phyloP scores from a whole-genome alignment of 1,140 invertebrate genomes.

The Saccostrea glomerata region DNA sequence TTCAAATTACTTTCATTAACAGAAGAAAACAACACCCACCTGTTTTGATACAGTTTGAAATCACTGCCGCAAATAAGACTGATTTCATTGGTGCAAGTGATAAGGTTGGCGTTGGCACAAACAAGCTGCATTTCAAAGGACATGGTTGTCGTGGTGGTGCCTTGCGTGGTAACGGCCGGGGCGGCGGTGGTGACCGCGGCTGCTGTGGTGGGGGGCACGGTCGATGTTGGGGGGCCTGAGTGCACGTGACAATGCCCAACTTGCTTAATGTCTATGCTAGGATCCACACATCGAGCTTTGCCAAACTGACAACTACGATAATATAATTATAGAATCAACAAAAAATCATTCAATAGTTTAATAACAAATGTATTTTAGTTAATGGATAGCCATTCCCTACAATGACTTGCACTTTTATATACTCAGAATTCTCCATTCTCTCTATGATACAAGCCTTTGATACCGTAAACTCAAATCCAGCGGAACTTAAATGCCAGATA shows the following conservation, averaged over 20 bases:
- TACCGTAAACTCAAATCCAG: too few species aligned
- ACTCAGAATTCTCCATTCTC: too few species aligned
- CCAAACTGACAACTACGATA: constrained; percentile 14
- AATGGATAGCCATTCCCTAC: too few species aligned
- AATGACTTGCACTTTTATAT: too few species aligned
- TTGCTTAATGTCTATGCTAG: not conserved
- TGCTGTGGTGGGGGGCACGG: not conserved
- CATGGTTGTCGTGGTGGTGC: not conserved
- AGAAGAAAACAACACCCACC: not conserved
- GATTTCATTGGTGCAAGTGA: constrained; percentile 3
- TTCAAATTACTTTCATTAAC: too few species aligned
- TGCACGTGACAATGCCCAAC: not conserved
- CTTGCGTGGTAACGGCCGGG: not conserved
- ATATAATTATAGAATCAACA: not conserved
- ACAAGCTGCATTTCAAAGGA: constrained; percentile 4
- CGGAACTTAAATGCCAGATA: too few species aligned
- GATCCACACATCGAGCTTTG: not conserved
- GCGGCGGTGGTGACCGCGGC: not conserved
- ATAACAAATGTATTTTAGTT: too few species aligned
- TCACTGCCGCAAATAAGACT: constrained; percentile 1
- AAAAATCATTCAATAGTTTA: too few species aligned
- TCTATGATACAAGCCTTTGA: too few species aligned
- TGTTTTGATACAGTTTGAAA: constrained; percentile 14
- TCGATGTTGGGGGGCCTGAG: not conserved
- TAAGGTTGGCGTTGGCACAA: not conserved